Percentiles rank a stretch among this genome's conserved stretches.
Evolutionary conservation across 2,888 invertebrate genomes (phyloP).

Genomic region (Elysia crispata): DNA sequence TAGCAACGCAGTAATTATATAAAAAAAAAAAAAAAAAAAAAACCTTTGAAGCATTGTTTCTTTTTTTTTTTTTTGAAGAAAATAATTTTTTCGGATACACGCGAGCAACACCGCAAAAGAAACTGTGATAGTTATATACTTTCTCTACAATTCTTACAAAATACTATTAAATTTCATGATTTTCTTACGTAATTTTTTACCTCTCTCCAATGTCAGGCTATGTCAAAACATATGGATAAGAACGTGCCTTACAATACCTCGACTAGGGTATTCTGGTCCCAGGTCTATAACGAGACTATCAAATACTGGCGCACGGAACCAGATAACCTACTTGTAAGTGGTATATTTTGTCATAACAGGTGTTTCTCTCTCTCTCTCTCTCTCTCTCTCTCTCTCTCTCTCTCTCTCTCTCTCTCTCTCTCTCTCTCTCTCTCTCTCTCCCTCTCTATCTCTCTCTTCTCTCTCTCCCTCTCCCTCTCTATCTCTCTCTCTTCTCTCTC

Average conservation of each 20-base stretch:
- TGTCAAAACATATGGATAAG: conserved; percentile 61
- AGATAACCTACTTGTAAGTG: conserved; percentile 54
- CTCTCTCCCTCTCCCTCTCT: too few relatives aligned
- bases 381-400: too few relatives aligned
- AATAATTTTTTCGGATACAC: too few relatives aligned
- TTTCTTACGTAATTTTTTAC: background rate
- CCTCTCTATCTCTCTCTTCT: background rate
- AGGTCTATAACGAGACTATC: conserved; percentile 54
- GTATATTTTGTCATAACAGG: too few relatives aligned
- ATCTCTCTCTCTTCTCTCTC: too few relatives aligned
- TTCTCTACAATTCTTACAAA: background rate
- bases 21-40: too few relatives aligned
- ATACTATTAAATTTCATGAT: background rate
- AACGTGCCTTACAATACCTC: conserved; percentile 63
- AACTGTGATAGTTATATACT: background rate
- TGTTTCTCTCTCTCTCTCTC: too few relatives aligned
- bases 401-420: too few relatives aligned
- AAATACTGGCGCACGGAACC: conserved; percentile 56
- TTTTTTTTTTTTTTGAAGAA: too few relatives aligned
- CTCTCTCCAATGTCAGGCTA: conserved; percentile 44
- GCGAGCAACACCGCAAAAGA: too few relatives aligned
- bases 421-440: background rate
- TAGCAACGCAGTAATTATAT: too few relatives aligned
- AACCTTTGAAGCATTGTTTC: too few relatives aligned
- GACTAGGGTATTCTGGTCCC: conserved; percentile 70